These are phyloP conservation scores for Bombus balteatus DNA, from an alignment of 1,140 invertebrate genomes.

Conservation along the genomic window DNA sequence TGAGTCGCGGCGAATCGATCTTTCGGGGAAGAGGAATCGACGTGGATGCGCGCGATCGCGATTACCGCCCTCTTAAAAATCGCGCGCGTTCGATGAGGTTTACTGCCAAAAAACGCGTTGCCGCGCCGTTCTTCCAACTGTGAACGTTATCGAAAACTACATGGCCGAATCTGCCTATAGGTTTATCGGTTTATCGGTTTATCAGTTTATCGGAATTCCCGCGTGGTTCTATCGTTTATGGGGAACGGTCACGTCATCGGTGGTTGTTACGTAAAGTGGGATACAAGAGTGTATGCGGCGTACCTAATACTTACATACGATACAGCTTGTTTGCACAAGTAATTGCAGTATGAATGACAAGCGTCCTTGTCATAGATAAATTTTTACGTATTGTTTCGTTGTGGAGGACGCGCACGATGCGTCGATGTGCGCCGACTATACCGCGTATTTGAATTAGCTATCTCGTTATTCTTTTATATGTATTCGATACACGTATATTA, in stretches of 20 bases:
- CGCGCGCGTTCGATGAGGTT: neutral
- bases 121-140: neutral
- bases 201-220: neutral
- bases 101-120: neutral
- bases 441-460: neutral
- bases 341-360: neutral
- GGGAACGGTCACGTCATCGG: neutral
- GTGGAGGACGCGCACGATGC: neutral
- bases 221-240: neutral
- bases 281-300: neutral
- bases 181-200: neutral
- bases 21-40: slow-evolving; percentile 29
- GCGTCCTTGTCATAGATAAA: neutral
- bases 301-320: neutral
- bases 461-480: neutral
- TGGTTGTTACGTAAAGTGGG: neutral
- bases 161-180: neutral
- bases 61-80: neutral
- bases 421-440: neutral
- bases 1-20: slow-evolving; percentile 18
- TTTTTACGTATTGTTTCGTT: neutral
- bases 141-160: neutral
- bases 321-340: neutral
- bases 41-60: neutral
- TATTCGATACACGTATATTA: neutral